These are phyloP conservation scores for Holotrichia oblita DNA, from an alignment of 1,140 invertebrate genomes.

Conservation along the genomic window DNA sequence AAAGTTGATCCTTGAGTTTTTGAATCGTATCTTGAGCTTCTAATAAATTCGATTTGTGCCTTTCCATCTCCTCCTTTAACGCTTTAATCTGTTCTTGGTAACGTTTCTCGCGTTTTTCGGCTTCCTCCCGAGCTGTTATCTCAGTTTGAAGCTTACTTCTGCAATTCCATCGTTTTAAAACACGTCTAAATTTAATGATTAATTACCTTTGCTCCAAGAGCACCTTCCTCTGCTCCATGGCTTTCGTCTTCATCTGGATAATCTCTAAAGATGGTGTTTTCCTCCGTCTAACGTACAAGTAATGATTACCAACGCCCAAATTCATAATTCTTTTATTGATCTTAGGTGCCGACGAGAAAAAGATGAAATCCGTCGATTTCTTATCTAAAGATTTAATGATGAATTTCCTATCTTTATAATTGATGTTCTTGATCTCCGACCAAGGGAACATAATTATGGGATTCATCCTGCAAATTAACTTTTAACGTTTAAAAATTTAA, in stretches of 20 bases:
- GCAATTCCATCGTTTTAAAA: conserved; percentile 30
- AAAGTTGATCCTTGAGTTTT: conserved; percentile 91
- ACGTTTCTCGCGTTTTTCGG: conserved; percentile 52
- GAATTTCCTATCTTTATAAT: conserved; percentile 82
- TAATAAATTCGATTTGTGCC: conserved; percentile 77
- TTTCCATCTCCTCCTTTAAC: conserved; percentile 89
- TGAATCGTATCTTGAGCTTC: conserved; percentile 95
- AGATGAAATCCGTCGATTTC: conserved; percentile 79
- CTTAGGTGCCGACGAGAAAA: conserved; percentile 74
- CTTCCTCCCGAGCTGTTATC: conserved; percentile 52
- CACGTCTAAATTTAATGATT: background rate
- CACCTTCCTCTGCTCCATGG: conserved; percentile 49
- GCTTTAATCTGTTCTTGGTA: conserved; percentile 87
- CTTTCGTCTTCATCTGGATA: conserved; percentile 56
- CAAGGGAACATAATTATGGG: conserved; percentile 58
- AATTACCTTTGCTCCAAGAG: conserved; percentile 41
- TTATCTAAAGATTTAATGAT: conserved; percentile 82
- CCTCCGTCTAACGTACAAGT: conserved; percentile 77
- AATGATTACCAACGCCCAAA: conserved; percentile 82
- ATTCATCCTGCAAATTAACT: conserved; percentile 54
- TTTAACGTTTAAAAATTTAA: conserved; percentile 14
- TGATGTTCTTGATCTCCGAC: conserved; percentile 75
- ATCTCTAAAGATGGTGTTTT: conserved; percentile 57
- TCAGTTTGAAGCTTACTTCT: conserved; percentile 53
- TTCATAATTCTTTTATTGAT: conserved; percentile 81